Conservation (phyloP, 2,797 vertebrate genomes). For the Taeniopygia guttata region DNA sequence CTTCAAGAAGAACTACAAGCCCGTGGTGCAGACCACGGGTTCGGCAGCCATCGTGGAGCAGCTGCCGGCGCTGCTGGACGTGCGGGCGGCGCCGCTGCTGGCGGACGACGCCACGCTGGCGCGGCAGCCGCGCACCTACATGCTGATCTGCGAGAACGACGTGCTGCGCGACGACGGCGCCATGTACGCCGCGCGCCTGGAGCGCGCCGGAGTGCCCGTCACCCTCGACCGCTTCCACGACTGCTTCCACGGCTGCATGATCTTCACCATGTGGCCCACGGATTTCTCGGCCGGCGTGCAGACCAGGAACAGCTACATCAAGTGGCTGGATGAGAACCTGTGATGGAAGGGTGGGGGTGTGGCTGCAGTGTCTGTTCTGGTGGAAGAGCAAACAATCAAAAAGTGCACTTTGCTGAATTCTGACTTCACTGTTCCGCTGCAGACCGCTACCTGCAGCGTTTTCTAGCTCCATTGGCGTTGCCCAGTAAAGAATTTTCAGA, state of each 20-base stretch:
- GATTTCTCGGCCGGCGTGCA: constrained; percentile 82
- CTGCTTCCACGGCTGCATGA: constrained; percentile 92
- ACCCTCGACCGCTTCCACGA: constrained; percentile 84
- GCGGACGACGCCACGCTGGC: constrained; percentile 79
- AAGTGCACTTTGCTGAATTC: constrained; percentile 42
- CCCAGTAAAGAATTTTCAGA: neutral
- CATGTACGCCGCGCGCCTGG: constrained; percentile 87
- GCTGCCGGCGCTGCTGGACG: constrained; percentile 83
- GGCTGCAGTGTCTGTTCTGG: neutral
- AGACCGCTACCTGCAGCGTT: neutral
- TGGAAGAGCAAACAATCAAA: neutral
- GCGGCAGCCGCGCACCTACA: constrained; percentile 83
- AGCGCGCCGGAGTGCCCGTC: constrained; percentile 84
- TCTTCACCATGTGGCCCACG: constrained; percentile 81
- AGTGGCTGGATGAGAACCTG: constrained; percentile 88
- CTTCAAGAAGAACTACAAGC: constrained; percentile 79
- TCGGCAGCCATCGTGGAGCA: constrained; percentile 66
- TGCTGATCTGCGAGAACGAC: constrained; percentile 90
- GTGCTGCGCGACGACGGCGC: constrained; percentile 91
- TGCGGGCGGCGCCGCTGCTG: constrained; percentile 82
- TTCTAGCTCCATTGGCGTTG: neutral
- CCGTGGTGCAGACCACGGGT: constrained; percentile 72
- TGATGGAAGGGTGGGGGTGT: constrained; percentile 39
- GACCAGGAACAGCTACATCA: constrained; percentile 79
- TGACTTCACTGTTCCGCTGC: neutral